These are phyloP conservation scores for Hydrolagus colliei DNA, from an alignment of 2,797 vertebrate species.

Conservation along the genomic window DNA sequence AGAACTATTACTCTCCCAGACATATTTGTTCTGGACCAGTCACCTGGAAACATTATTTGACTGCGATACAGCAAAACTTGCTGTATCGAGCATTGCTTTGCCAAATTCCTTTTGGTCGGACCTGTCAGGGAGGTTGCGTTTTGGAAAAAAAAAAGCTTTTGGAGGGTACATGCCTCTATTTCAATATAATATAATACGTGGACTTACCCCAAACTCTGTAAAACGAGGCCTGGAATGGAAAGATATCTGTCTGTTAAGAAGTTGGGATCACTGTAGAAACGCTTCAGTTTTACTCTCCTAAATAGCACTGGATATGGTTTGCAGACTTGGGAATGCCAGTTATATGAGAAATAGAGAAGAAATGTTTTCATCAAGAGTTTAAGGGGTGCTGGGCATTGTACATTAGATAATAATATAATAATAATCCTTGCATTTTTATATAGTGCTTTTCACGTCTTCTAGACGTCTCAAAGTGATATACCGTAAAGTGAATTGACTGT, in stretches of 20 bases:
- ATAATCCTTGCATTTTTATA: too few species aligned
- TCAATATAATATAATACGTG: not conserved
- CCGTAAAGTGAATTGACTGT: too few species aligned
- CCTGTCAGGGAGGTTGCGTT: not conserved
- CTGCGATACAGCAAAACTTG: not conserved
- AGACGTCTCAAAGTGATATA: too few species aligned
- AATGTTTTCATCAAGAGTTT: not conserved
- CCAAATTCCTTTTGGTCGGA: not conserved
- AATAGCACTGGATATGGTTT: not conserved
- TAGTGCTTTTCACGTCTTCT: too few species aligned
- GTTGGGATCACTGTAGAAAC: not conserved
- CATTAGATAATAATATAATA: too few species aligned
- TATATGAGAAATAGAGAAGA: not conserved
- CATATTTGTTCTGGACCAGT: not conserved
- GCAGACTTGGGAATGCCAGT: not conserved
- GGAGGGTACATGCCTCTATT: not conserved
- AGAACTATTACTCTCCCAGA: not conserved
- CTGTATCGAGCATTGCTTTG: too few species aligned
- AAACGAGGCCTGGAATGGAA: not conserved
- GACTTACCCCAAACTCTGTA: not conserved
- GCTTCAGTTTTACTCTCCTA: not conserved
- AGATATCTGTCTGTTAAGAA: not conserved
- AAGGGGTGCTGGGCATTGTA: not conserved
- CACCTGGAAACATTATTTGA: not conserved
- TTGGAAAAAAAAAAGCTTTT: not conserved